Conservation (phyloP, 1,140 invertebrate species). For the Oryzaephilus surinamensis region DNA sequence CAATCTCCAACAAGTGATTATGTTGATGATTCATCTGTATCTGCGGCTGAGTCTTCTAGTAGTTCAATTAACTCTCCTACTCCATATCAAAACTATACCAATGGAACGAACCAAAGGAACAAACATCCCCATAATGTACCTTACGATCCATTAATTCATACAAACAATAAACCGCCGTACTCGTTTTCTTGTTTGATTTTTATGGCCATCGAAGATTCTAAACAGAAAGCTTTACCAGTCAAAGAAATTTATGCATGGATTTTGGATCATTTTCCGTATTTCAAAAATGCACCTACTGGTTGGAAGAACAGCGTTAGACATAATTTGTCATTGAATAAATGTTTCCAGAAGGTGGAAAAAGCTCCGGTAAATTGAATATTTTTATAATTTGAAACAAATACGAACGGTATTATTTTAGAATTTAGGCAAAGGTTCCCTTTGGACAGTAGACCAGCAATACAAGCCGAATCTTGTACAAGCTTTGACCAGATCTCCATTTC, state of each 20-base stretch:
- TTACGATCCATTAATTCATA: constrained; percentile 67
- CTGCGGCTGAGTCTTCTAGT: constrained; percentile 31
- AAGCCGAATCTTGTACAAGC: constrained; percentile 77
- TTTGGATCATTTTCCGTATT: constrained; percentile 91
- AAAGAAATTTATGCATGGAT: constrained; percentile 99
- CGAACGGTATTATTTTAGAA: constrained; percentile 48
- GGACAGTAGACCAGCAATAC: constrained; percentile 88
- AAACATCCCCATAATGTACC: constrained; percentile 64
- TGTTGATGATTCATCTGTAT: constrained; percentile 35
- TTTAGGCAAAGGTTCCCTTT: constrained; percentile 86
- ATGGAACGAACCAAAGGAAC: constrained; percentile 35
- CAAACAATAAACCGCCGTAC: constrained; percentile 84
- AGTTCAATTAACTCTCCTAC: constrained; percentile 30
- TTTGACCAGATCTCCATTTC: constrained; percentile 70
- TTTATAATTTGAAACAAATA: constrained; percentile 4
- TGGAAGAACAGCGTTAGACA: constrained; percentile 98
- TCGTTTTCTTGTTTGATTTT: constrained; percentile 94
- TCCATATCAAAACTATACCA: constrained; percentile 12
- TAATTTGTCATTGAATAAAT: constrained; percentile 92
- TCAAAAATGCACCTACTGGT: constrained; percentile 88
- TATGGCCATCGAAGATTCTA: constrained; percentile 92
- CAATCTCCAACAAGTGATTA: constrained; percentile 36
- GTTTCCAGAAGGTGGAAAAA: constrained; percentile 93
- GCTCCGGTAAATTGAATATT: constrained; percentile 51
- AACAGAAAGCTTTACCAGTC: constrained; percentile 79